A percentile compares a stretch with the other conserved stretches of the same genome.
These are phyloP conservation scores for Nymphalis polychloros DNA, from an alignment of 2,888 invertebrate genomes.

Conservation along the genomic window DNA sequence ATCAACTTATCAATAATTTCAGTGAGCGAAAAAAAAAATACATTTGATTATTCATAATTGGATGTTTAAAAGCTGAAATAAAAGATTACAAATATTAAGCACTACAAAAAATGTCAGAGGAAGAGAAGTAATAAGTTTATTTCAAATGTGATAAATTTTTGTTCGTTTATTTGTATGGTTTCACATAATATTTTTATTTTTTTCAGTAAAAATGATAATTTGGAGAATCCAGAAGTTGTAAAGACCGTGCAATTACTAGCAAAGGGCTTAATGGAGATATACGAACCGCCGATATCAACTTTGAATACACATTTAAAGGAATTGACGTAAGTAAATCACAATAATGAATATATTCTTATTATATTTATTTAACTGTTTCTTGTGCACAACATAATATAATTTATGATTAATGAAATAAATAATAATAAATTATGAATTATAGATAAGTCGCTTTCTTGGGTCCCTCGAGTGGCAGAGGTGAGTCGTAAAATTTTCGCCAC, in stretches of 20 bases:
- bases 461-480: too few relatives aligned
- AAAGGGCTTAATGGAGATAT: constrained; percentile 71
- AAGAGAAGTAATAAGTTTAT: constrained; percentile 16
- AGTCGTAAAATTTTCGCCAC: too few relatives aligned
- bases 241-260: constrained; percentile 64
- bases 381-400: too few relatives aligned
- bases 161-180: background rate
- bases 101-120: constrained; percentile 10
- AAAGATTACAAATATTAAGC: too few relatives aligned
- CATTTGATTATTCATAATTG: too few relatives aligned
- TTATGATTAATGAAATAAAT: too few relatives aligned
- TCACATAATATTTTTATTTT: background rate
- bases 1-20: too few relatives aligned
- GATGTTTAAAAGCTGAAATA: too few relatives aligned
- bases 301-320: constrained; percentile 75
- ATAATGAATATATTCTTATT: background rate
- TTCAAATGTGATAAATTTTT: background rate
- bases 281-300: constrained; percentile 72
- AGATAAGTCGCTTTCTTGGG: too few relatives aligned
- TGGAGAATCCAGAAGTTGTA: constrained; percentile 52
- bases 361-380: background rate
- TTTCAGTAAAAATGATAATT: constrained; percentile 43
- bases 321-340: constrained; percentile 63
- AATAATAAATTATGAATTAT: too few relatives aligned
- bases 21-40: too few relatives aligned